phyloP scores from a whole-genome alignment of 2,113 vertebrate species.

The Ictalurus punctatus region DNA sequence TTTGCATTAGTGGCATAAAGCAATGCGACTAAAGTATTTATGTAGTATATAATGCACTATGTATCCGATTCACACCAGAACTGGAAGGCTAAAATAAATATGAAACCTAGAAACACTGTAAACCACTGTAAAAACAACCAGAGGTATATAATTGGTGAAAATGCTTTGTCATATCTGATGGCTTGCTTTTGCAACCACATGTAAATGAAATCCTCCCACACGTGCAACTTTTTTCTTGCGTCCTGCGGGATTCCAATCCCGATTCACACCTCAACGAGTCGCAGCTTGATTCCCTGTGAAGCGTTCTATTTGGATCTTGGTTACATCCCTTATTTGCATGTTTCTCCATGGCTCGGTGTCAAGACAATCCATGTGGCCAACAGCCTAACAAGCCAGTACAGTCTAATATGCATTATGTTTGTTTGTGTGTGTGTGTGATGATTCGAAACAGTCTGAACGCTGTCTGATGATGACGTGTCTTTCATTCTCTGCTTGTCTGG shows the following conservation, averaged over 20 bases:
- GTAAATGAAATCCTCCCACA: neutral
- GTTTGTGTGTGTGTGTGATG: neutral
- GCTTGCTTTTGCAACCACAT: neutral
- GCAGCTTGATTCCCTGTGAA: neutral
- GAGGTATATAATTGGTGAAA: neutral
- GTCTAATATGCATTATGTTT: neutral
- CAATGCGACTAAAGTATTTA: neutral
- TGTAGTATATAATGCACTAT: too few species aligned
- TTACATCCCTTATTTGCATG: neutral
- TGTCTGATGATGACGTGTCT: neutral
- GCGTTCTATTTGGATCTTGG: neutral
- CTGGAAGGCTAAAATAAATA: neutral
- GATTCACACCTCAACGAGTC: neutral
- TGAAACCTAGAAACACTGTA: neutral
- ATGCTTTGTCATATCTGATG: neutral
- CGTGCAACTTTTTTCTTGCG: neutral
- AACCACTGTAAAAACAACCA: neutral
- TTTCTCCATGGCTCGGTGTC: neutral
- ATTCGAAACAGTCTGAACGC: neutral
- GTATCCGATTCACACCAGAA: neutral
- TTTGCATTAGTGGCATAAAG: neutral
- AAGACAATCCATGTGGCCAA: too few species aligned
- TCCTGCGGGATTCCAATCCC: neutral
- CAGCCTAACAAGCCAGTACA: neutral
- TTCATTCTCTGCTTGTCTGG: constrained; percentile 18